Percentiles rank a stretch among this genome's conserved stretches.
Evolutionary conservation across 2,113 vertebrate genomes (phyloP).

Genomic region (Ptyas mucosa): DNA sequence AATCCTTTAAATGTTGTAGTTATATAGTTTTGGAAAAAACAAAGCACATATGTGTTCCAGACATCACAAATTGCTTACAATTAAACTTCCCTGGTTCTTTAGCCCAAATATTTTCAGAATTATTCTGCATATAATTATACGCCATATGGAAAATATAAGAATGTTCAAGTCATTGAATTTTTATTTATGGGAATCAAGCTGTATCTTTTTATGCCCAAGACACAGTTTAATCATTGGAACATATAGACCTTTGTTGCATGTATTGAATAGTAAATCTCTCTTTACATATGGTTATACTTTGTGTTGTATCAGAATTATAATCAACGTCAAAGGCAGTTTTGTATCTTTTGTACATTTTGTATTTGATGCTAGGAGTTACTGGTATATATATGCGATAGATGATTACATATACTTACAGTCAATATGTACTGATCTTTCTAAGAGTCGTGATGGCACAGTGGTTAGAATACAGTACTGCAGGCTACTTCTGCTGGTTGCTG

Average conservation of each 20-base stretch:
- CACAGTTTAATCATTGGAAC: slow-evolving; percentile 36
- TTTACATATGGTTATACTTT: background rate
- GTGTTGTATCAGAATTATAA: background rate
- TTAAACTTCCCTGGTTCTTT: slow-evolving; percentile 40
- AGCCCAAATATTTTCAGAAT: slow-evolving; percentile 27
- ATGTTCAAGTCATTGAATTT: slow-evolving; percentile 22
- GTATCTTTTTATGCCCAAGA: slow-evolving; percentile 7
- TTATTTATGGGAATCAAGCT: slow-evolving; percentile 42
- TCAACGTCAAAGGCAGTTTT: slow-evolving; percentile 11
- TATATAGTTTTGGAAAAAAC: slow-evolving; percentile 9
- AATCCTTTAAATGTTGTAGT: slow-evolving; percentile 1
- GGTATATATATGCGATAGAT: background rate
- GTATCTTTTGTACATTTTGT: background rate
- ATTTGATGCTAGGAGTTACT: background rate
- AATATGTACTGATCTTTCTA: background rate
- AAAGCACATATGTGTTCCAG: slow-evolving; percentile 27
- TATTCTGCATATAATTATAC: slow-evolving; percentile 27
- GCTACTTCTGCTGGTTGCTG: no score
- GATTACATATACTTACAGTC: background rate
- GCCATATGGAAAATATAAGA: slow-evolving; percentile 27
- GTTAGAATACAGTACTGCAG: no score
- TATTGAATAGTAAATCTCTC: background rate
- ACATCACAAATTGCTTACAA: slow-evolving; percentile 46
- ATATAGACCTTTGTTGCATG: slow-evolving; percentile 18
- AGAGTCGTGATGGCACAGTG: background rate